Evolutionary conservation across 2,888 invertebrate genomes (phyloP).

Genomic region (Vannuccia rotundouncinata): DNA sequence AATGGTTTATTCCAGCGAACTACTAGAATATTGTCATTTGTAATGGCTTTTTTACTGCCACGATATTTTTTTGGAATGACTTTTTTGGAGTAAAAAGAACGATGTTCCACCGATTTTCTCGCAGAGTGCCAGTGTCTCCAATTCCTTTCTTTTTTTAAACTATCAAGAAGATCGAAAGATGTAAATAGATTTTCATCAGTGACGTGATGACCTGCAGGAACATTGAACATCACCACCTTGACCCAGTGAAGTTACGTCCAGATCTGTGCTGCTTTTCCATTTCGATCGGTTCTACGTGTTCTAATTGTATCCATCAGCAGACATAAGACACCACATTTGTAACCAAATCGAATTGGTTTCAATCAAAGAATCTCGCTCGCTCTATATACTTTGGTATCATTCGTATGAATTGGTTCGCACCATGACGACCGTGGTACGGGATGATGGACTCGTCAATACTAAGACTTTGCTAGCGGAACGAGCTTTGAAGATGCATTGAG

Average conservation of each 20-base stretch:
- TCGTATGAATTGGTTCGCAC: conserved; percentile 21
- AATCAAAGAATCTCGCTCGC: conserved; percentile 33
- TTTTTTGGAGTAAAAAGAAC: conserved; percentile 25
- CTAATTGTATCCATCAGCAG: conserved; percentile 25
- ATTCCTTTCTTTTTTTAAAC: conserved; percentile 31
- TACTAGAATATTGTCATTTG: conserved; percentile 4
- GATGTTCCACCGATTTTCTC: conserved; percentile 23
- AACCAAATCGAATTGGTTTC: conserved; percentile 44
- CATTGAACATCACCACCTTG: conserved; percentile 15
- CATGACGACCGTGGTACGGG: conserved; percentile 11
- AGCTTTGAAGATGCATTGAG: conserved; percentile 15
- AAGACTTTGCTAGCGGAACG: conserved; percentile 31
- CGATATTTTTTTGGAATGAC: background rate
- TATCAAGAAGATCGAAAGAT: conserved; percentile 34
- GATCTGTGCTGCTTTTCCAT: background rate
- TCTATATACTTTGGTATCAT: too few relatives aligned
- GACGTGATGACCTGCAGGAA: conserved; percentile 1
- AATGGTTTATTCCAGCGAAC: background rate
- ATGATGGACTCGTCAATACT: background rate
- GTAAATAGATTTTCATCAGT: conserved; percentile 41
- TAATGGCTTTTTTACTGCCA: background rate
- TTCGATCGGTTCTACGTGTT: background rate
- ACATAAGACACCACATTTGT: conserved; percentile 41
- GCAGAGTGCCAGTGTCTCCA: conserved; percentile 37
- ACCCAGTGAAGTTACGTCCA: background rate